Evolutionary conservation across 2,888 invertebrate species (phyloP).

Genomic region (Agrochola circellaris): DNA sequence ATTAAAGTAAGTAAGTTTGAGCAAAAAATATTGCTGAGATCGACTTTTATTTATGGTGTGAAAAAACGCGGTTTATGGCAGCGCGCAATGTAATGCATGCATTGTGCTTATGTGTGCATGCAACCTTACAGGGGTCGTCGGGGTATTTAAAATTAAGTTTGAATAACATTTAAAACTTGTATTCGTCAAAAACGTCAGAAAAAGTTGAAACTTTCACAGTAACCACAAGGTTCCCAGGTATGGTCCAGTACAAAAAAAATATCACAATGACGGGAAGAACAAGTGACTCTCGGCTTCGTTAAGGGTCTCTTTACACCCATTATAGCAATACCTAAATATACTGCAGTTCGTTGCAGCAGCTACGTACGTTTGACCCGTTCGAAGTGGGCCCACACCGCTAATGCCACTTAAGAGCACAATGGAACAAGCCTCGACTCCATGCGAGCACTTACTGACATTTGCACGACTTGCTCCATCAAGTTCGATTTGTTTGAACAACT

Average conservation of each 20-base stretch:
- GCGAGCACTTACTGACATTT: conserved; percentile 32
- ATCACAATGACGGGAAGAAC: not conserved
- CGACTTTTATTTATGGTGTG: not conserved
- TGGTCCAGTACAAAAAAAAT: not conserved
- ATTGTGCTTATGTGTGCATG: no score
- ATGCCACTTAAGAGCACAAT: conserved; percentile 50
- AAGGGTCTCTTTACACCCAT: not conserved
- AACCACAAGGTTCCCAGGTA: not conserved
- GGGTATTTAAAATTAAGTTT: not conserved
- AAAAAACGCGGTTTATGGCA: no score
- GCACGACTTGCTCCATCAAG: conserved; percentile 14
- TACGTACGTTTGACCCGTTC: not conserved
- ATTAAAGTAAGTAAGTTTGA: not conserved
- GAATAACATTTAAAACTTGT: not conserved
- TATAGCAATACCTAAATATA: not conserved
- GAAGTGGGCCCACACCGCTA: conserved; percentile 14
- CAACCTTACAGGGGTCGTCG: not conserved
- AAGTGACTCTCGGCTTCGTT: not conserved
- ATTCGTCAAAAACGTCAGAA: not conserved
- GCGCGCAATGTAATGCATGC: not conserved
- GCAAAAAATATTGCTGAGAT: not conserved
- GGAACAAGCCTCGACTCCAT: conserved; percentile 14
- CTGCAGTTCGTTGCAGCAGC: conserved; percentile 4
- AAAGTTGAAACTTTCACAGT: not conserved
- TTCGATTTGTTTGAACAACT: conserved; percentile 35